Conservation (phyloP, 2,888 invertebrate species). For the Tanypteryx hageni region DNA sequence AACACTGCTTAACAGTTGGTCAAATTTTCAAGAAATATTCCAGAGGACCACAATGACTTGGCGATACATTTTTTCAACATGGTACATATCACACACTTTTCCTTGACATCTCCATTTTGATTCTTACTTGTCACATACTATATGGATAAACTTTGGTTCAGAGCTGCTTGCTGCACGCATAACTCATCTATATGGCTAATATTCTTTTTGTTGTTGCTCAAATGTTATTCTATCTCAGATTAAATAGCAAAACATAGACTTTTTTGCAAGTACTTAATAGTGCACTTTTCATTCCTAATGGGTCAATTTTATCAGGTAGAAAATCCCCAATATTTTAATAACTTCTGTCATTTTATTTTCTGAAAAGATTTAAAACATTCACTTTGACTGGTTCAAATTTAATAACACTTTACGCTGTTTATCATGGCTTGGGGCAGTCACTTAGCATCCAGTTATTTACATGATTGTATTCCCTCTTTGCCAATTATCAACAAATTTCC, state of each 20-base stretch:
- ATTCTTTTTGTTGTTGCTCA: neutral
- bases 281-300: neutral
- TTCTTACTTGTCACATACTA: neutral
- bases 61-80: neutral
- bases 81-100: neutral
- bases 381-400: neutral
- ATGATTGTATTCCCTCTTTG: neutral
- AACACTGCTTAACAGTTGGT: too few species aligned
- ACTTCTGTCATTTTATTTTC: neutral
- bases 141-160: neutral
- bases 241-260: neutral
- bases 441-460: conserved; percentile 23
- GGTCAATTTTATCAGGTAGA: neutral
- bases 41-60: too few species aligned
- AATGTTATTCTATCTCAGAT: neutral
- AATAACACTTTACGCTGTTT: neutral
- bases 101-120: neutral
- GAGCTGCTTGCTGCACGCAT: neutral
- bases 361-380: neutral
- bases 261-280: neutral
- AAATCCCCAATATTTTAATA: conserved; percentile 35
- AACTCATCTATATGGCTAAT: neutral
- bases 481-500: neutral
- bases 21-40: too few species aligned
- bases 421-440: neutral